Base-by-base conservation (phyloP, 2,113 vertebrate genomes). In the Odocoileus virginianus region DNA sequence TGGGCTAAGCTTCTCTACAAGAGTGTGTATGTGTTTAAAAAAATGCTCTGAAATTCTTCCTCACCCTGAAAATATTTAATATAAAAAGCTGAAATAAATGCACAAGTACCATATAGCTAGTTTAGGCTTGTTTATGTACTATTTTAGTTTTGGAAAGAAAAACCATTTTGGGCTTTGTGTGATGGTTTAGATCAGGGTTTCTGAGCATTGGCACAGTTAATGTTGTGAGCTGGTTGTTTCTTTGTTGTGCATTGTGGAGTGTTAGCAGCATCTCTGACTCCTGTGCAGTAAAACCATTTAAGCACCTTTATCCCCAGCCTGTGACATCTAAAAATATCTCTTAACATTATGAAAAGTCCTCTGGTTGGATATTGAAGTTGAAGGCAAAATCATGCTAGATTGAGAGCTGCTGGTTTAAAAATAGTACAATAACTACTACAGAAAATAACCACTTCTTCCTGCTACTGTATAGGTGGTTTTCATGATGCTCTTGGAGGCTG, bases 31-130 rank as follows among this genome's bases (percentile, higher is more conserved):
- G 13, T 83, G 30, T 71, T 91, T 21, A 33, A 78, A 47, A 64
- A 94, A 89, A 57, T 25, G 9, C 45, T 58, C 23, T 74, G 64
- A 91, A 93, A 16, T 36, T 78, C 58, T 91, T 87, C 23, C 21
- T 60, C 45, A 61, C 28, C 7, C 40, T 64, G 79, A 95, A 96
- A 93, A 87, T 67, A 87, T 28, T 67, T 71, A 57, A 30, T 61
- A 54, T 58, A 55, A 33, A 90, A 45, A 89, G 83, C 15, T 54
- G 50, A 92, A 71, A 71, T 60, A 71, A n/a, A 61, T 40, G 4
- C 3, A 33, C 52, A 86, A 71, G 67, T 30, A 78, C 54, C 43
- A 14, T 11, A 3, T 60, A 71, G 71, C 25, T 79, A 45, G 28
- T 89, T 50, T 58, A 76, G 6, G 12, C 23, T 91, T 54, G 67